Base-by-base conservation (phyloP, 2,888 invertebrate species). In the Drosophila falleni region DNA sequence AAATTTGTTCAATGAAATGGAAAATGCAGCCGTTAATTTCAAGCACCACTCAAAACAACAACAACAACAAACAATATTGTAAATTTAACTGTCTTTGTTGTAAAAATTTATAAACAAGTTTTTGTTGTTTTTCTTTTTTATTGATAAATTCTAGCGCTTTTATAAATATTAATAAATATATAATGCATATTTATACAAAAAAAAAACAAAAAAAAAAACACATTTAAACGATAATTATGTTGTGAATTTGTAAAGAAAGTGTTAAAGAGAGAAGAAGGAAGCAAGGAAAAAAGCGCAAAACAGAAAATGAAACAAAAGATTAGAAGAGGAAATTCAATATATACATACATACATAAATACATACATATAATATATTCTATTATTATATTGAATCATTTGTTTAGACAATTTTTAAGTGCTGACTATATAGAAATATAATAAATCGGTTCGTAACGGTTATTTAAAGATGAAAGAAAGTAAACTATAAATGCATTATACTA, bases 181-280 rank as follows among this genome's bases (percentile, higher is more conserved):
- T 62, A 46, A 56, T 53, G 46, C 41, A 54, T 58, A 66, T 53
- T 76, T 58, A 53, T 23, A n/a, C n/a, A n/a, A n/a, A n/a, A n/a
- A n/a, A n/a, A n/a, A n/a, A n/a, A n/a, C 19, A 59, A 51, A 44
- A 2, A 54, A 19, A 44, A 2, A 54, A 19, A 49, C 39, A 42
- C 35, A 26, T 69, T 55, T 78, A 74, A 74, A 64, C 74, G 44
- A 78, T 77, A 85, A 85, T 83, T 87, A 81, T 81, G 77, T 83
- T 83, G 82, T 84, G 77, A 83, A 87, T 51, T 60, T 70, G 74
- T 76, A 74, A 78, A 70, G 67, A 72, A 53, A 41, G 44, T 74
- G 76, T 74, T 76, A 66, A 69, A 46, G 53, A 46, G 53, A 33
- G 47, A 42, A 31, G 9, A 50, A 61, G 9, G 47, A 61, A 23